Base-by-base conservation (phyloP, 2,888 invertebrate species). In the Dyspetes luteomarginatus region DNA sequence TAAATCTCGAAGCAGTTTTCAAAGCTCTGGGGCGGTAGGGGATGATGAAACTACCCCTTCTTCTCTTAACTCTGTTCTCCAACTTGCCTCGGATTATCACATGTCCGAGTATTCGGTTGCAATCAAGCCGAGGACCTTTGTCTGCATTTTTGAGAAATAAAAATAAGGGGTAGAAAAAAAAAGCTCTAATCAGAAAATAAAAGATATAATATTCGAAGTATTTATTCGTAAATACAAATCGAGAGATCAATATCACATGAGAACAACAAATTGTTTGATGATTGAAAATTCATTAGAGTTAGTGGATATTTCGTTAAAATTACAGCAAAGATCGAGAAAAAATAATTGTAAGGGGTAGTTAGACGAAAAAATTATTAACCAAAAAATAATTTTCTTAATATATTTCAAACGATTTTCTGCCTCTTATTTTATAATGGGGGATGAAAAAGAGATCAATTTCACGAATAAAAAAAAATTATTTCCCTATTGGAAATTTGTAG, bases 51-150 rank as follows among this genome's bases (percentile, higher is more conserved):
- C 55, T 45, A 7, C 9, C 45, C 12, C 48, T n/a, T 58, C 62
- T 65, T 15, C 45, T 43, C 17, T 41, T 19, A 36, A 67, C 56
- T 65, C 15, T 30, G 26, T 58, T 74, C 48, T 67, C 48, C 24
- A 4, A 74, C 65, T 67, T 26, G 28, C 60, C 60, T 52, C 45
- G 71, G 62, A 62, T 80, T 80, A 72, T 76, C 55, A 72, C 80
- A 36, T n/a, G n/a, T 45, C 30, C 19, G 36, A 55, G 43, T 71
- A 65, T 69, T 71, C 48, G 19, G 58, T 64, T 58, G 41, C 64
- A 56, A 69, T 74, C 64, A 30, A 79, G n/a, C 43, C n/a, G n/a
- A n/a, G n/a, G n/a, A n/a, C 64, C 3, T 17, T 48, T n/a, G 17
- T 17, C 48, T 36, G 36, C 36, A 36, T 36, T 36, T 12, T 36